phyloP scores from a whole-genome alignment of 2,113 vertebrate species.

The Labeo catla region DNA sequence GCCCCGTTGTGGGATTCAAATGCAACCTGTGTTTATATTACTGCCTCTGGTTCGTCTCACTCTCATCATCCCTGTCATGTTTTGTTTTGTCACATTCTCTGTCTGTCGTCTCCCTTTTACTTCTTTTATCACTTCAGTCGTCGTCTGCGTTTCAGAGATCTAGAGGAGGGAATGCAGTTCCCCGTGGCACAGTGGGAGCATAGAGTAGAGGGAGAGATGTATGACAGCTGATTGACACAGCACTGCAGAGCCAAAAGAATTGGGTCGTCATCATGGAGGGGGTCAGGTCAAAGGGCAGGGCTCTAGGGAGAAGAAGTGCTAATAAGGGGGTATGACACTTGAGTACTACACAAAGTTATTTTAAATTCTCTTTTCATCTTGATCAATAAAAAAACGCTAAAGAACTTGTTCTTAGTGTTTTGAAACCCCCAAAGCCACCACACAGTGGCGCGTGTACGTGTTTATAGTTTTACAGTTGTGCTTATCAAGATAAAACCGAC shows the following conservation, averaged over 20 bases:
- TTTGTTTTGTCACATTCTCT: constrained; percentile 38
- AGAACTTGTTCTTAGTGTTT: background rate
- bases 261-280: constrained; percentile 58
- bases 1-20: background rate
- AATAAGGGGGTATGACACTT: constrained; percentile 56
- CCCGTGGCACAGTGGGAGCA: constrained; percentile 6
- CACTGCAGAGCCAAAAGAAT: constrained; percentile 59
- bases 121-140: constrained; percentile 47
- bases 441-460: background rate
- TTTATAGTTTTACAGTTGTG: background rate
- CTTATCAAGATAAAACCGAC: constrained; percentile 45
- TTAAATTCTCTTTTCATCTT: background rate
- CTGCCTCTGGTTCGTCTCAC: constrained; percentile 20
- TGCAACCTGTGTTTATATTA: background rate
- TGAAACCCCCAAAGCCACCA: background rate
- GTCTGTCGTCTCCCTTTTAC: constrained; percentile 41
- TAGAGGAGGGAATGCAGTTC: constrained; percentile 53
- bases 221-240: constrained; percentile 72
- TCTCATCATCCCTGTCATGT: constrained; percentile 21
- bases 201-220: constrained; percentile 45
- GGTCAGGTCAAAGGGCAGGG: constrained; percentile 67
- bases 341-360: background rate
- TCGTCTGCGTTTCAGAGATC: constrained; percentile 58
- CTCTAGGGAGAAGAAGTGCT: constrained; percentile 63
- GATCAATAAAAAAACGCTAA: background rate